Evolutionary conservation across 2,113 vertebrate species (phyloP), one percentile per base, ranked within the genome.

Genomic region (Pelvicachromis taeniatus): DNA sequence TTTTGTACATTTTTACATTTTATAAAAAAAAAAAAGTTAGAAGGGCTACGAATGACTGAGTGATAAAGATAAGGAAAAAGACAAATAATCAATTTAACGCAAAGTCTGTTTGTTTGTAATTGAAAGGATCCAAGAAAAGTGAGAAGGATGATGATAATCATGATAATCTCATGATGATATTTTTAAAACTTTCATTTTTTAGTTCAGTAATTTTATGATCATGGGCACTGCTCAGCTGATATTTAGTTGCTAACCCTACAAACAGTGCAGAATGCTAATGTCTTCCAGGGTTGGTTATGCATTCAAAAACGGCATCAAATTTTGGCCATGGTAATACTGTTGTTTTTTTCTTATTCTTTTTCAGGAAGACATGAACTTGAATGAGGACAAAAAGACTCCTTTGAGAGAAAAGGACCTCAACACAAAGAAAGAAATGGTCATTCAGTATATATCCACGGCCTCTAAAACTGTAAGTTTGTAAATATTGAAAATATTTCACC

Each of bases 321-420:
- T 50, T 50, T 75, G 42, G 42, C 42, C 42, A 50, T 3, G 4
- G 45, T 75, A 50, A 75, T 31, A 23, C 48, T 70, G 26, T 50
- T 8, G 17, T 45, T n/a, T 40, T 54, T 63, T n/a, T 4, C 7
- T 6, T 75, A 73, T 85, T 42, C 52, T 7, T 91, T 93, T 91
- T 19, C 93, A 99, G 99, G 99, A 99, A 96, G 99, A 99, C 95
- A 99, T 99, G 99, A 99, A 99, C 95, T 96, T 99, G 95, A 99
- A 97, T 93, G 98, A 99, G 95, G 98, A 99, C 83, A 97, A 97
- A 93, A 99, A 98, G 94, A 95, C 97, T 92, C 99, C 99, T 78
- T 93, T 99, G 92, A 96, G 99, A 91, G 97, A 98, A 91, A 99
- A 99, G 78, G 98, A 99, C 94, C 96, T 99, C 68, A 95, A 93